Base-by-base conservation (phyloP, 1,140 invertebrate genomes). In the Anastatus disparis region DNA sequence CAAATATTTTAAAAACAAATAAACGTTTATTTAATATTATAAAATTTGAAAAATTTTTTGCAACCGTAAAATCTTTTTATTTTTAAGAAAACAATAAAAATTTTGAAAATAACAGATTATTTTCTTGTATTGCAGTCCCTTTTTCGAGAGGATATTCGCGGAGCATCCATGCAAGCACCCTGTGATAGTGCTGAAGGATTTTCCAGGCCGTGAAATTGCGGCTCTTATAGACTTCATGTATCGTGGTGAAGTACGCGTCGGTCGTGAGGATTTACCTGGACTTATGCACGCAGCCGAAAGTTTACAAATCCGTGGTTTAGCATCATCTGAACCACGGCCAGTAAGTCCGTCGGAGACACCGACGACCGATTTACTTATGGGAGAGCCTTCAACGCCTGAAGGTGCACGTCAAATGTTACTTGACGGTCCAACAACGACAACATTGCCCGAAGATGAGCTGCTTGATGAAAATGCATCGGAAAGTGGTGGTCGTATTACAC, bases 131-230 rank as follows among this genome's bases (percentile, higher is more conserved):
- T 87, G 3, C 82, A 95, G 94, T 80, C 94, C 94, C 2, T 95
- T 95, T 79, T 96, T 97, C 82, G 91, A 94, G 76, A 89, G 91
- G 77, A 93, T 97, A 80, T 95, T 97, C 80, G 90, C 91, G 62
- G 94, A 96, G 75, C 95, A 94, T 75, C 94, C 94, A n/a, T 96
- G 94, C 87, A 95, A 96, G 79, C 95, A 96, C 82, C 95, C 95
- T 10, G 93, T 96, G 55, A 95, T 97, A 78, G 93, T 96, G 53
- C 82, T 96, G 20, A 96, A 96, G 83, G 95, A 96, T 84, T 93
- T 95, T 77, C 89, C 90, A 76, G 92, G 91, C 65, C 93, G 93
- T 89, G 94, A 96, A 75, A 90, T 96, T 42, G 92, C 94, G 78
- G 93, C 94, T 7, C 91, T 96, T 27, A 91, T 96, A 50, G 93